Conservation (phyloP, 2,113 vertebrate species). For the Melanocharis versteri region DNA sequence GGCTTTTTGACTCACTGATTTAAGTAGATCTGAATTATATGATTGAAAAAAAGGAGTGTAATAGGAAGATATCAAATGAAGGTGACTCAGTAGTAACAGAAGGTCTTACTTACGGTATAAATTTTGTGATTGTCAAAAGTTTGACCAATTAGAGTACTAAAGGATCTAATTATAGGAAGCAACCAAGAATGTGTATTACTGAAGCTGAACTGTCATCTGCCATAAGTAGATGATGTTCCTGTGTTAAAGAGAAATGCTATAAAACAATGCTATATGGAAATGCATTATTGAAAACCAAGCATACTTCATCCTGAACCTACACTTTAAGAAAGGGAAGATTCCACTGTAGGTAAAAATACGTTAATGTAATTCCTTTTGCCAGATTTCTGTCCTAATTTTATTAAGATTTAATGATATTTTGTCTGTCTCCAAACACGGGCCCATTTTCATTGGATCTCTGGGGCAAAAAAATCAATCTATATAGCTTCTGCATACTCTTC, state of each 20-base stretch:
- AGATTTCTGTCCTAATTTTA: background rate
- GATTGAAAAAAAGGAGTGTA: background rate
- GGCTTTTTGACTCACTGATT: background rate
- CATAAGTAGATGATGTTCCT: background rate
- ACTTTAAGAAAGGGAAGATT: background rate
- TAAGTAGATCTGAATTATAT: background rate
- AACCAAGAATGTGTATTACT: background rate
- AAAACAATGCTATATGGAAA: background rate
- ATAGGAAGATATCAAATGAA: background rate
- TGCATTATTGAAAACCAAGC: background rate
- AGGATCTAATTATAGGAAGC: background rate
- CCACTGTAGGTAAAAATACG: background rate
- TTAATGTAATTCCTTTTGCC: background rate
- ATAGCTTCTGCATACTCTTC: background rate
- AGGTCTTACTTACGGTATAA: background rate
- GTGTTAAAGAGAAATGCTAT: background rate
- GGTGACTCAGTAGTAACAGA: background rate
- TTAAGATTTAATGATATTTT: background rate
- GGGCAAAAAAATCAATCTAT: too few species aligned
- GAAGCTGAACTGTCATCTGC: background rate
- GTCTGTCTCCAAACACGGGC: background rate
- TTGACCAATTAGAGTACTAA: background rate
- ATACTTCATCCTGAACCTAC: background rate
- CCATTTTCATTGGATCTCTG: background rate
- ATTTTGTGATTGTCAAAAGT: background rate